Evolutionary conservation across 2,797 vertebrate genomes (phyloP), one percentile per base, ranked within the genome.

Genomic region (Danio aesculapii): DNA sequence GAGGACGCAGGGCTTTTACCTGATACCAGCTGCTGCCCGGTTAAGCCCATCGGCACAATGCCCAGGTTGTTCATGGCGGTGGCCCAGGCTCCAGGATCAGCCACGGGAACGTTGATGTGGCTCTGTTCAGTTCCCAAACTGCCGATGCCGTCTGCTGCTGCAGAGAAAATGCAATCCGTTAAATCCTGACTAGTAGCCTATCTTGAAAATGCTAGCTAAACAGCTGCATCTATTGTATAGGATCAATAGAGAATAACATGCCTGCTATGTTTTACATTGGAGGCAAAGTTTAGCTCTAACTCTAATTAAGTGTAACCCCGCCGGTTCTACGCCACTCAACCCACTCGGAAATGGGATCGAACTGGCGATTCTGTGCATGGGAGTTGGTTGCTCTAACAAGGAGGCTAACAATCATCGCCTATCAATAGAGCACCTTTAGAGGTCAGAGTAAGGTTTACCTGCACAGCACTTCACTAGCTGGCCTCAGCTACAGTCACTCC

Each of bases 21-120:
- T 91, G 97, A 94, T 59, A 98, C 91, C 62, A 99, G 93, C 87
- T 95, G 97, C 90, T 97, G 97, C 83, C 96, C 96, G 9, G 93
- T 91, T 89, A 98, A 87, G 79, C 96, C 94, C 93, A 99, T 93
- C 1, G 97, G 96, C 85, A 97, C 88, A 91, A 99, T 97, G 82
- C 97, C 96, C 86, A 98, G 87, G 91, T 97, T 98, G 93, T 95
- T 98, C 97, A 98, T 98, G 87, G 97, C 96, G 0, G 97, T 96
- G 78, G 97, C 95, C 97, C 97, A 98, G 86, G 96, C 95, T 0
- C 95, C 93, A 0, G 95, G 96, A 86, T 97, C 97, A 2, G 94
- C 88, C 64, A 97, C 93, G 0, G 96, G 95, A 92, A 98, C 90
- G 67, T 90, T 95, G 83, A 97, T 93, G 87, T 96, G 96, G 49